phyloP scores from a whole-genome alignment of 37 sponge, comb jelly and placozoan species.

The Theonella swinhoei region DNA sequence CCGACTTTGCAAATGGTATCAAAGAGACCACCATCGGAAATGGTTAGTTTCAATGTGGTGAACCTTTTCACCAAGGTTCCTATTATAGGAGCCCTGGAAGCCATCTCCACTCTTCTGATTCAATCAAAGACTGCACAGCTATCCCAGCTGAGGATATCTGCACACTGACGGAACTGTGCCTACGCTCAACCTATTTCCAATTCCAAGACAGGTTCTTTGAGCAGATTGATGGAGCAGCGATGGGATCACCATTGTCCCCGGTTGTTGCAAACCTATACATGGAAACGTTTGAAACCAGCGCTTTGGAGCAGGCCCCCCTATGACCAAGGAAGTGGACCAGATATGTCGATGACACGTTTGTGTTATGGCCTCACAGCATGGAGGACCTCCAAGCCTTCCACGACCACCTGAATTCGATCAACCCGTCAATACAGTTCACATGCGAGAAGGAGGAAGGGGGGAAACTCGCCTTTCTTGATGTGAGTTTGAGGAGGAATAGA shows the following conservation, averaged over 20 bases:
- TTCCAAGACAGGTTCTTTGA: not conserved
- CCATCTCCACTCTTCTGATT: not conserved
- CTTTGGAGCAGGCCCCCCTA: not conserved
- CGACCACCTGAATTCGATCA: not conserved
- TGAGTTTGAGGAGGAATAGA: not conserved
- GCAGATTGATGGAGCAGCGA: conserved; percentile 29
- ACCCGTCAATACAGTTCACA: conserved; percentile 12
- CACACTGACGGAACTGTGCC: conserved; percentile 7
- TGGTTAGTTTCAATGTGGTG: not conserved
- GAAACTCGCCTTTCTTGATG: conserved; percentile 16
- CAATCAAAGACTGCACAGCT: not conserved
- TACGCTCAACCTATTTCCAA: conserved; percentile 13
- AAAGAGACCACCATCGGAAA: not conserved
- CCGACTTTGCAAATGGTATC: not conserved
- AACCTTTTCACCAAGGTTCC: conserved; percentile 19
- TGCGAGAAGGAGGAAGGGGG: conserved; percentile 7
- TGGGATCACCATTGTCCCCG: conserved; percentile 38
- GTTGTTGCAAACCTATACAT: conserved; percentile 19
- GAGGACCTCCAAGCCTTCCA: not conserved
- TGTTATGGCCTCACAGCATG: too few species aligned
- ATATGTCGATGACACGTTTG: conserved; percentile 39
- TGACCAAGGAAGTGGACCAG: conserved; percentile 1
- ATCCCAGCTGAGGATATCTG: not conserved
- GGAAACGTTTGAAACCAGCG: not conserved
- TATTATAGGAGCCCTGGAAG: not conserved